Percentiles rank a stretch among this genome's conserved stretches.
Evolutionary conservation across 2,797 vertebrate genomes (phyloP).

Genomic region (Ctenochaetus hawaiiensis): DNA sequence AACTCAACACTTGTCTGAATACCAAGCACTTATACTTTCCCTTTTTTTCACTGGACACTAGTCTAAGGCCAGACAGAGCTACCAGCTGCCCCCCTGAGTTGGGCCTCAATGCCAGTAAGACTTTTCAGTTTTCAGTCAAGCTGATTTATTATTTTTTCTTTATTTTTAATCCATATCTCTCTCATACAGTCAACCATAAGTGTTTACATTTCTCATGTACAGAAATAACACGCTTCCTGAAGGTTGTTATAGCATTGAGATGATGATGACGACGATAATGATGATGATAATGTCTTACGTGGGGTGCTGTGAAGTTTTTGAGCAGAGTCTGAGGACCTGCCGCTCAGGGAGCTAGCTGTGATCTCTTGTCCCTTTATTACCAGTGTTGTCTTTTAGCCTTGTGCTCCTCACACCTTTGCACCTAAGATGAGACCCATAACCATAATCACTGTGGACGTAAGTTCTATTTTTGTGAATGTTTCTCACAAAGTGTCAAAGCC

Average conservation of each 20-base stretch:
- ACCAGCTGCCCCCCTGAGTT: conserved; percentile 82
- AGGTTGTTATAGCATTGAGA: conserved; percentile 51
- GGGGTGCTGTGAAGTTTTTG: conserved; percentile 70
- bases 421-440: conserved; percentile 86
- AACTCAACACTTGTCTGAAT: conserved; percentile 70
- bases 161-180: conserved; percentile 46
- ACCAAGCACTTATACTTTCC: conserved; percentile 79
- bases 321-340: conserved; percentile 73
- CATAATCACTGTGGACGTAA: conserved; percentile 91
- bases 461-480: conserved; percentile 91
- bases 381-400: conserved; percentile 82
- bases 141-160: conserved; percentile 36
- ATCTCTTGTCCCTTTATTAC: conserved; percentile 80
- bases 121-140: conserved; percentile 44
- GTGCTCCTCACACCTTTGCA: conserved; percentile 83
- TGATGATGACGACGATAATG: conserved; percentile 37
- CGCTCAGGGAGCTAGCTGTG: conserved; percentile 87
- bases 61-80: conserved; percentile 78
- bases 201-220: conserved; percentile 63
- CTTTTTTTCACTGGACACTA: conserved; percentile 71
- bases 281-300: conserved; percentile 70
- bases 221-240: conserved; percentile 51
- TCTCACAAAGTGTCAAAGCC: conserved; percentile 87
- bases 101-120: conserved; percentile 75
- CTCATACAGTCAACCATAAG: conserved; percentile 53